A percentile compares a stretch with the other conserved stretches of the same genome.
phyloP scores from a whole-genome alignment of 1,140 invertebrate species.

The Magallana ariakensis region DNA sequence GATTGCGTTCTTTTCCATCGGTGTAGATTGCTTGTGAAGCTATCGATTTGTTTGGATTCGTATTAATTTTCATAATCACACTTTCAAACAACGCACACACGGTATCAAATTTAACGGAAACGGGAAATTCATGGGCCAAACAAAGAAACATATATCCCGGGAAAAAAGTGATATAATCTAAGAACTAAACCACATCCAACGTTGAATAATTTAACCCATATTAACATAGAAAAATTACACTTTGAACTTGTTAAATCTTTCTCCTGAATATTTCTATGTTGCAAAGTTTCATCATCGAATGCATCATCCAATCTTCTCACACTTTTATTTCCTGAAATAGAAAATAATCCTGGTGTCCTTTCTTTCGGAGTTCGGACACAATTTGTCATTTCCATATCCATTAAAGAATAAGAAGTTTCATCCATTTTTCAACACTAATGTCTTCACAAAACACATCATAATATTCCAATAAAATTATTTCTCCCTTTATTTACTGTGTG shows the following conservation, averaged over 20 bases:
- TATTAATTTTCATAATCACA: background rate
- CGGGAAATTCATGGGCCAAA: background rate
- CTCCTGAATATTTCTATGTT: too few relatives aligned
- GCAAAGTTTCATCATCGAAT: too few relatives aligned
- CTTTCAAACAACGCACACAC: background rate
- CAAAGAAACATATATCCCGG: conserved; percentile 5
- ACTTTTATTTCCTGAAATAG: conserved; percentile 5
- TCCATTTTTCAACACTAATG: too few relatives aligned
- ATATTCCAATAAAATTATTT: too few relatives aligned
- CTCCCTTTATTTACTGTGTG: too few relatives aligned
- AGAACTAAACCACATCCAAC: background rate
- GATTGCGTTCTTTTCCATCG: background rate
- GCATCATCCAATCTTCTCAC: too few relatives aligned
- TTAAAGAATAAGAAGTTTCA: too few relatives aligned
- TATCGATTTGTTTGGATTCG: background rate
- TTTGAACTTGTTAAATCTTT: too few relatives aligned
- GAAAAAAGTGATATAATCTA: conserved; percentile 1
- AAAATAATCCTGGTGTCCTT: conserved; percentile 16
- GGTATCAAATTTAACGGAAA: background rate
- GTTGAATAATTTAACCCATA: too few relatives aligned
- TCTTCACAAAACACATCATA: too few relatives aligned
- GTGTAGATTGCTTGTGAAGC: background rate
- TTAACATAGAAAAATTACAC: too few relatives aligned
- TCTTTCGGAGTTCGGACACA: background rate
- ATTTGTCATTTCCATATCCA: too few relatives aligned